These are phyloP conservation scores for Drosophila lacteicornis DNA, from an alignment of 1,140 invertebrate genomes.

Conservation along the genomic window DNA sequence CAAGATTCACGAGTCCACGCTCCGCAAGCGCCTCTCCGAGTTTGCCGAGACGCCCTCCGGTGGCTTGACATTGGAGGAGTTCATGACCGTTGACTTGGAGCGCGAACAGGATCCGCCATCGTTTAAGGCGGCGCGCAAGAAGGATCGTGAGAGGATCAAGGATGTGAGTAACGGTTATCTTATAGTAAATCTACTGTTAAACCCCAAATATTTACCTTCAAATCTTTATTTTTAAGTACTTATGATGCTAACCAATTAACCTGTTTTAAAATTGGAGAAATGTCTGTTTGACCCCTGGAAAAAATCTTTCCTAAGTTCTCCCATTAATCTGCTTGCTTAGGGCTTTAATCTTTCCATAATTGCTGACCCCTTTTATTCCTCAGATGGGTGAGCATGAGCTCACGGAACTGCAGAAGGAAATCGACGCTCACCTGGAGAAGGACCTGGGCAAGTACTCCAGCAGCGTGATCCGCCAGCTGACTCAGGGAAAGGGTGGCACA, in stretches of 20 bases:
- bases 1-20: constrained; percentile 97
- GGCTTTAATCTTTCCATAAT: not conserved
- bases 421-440: constrained; percentile 90
- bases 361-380: not conserved
- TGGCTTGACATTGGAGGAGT: constrained; percentile 96
- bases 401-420: constrained; percentile 90
- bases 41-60: constrained; percentile 98
- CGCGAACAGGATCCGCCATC: constrained; percentile 98
- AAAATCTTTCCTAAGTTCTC: too few relatives aligned
- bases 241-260: not conserved
- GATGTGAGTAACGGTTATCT: constrained; percentile 86
- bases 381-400: constrained; percentile 87
- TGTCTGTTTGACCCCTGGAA: not conserved
- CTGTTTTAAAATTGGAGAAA: not conserved
- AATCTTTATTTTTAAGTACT: not conserved
- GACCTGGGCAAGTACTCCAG: constrained; percentile 85
- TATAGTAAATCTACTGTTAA: not conserved
- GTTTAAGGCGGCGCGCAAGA: constrained; percentile 95
- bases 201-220: too few relatives aligned
- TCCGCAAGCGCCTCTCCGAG: constrained; percentile 96
- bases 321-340: not conserved
- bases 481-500: constrained; percentile 22
- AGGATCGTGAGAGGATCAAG: constrained; percentile 92
- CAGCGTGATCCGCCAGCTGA: constrained; percentile 51
- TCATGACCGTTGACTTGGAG: constrained; percentile 98